Evolutionary conservation across 2,113 vertebrate genomes (phyloP), one percentile per base, ranked within the genome.

Genomic region (Nanger granti): DNA sequence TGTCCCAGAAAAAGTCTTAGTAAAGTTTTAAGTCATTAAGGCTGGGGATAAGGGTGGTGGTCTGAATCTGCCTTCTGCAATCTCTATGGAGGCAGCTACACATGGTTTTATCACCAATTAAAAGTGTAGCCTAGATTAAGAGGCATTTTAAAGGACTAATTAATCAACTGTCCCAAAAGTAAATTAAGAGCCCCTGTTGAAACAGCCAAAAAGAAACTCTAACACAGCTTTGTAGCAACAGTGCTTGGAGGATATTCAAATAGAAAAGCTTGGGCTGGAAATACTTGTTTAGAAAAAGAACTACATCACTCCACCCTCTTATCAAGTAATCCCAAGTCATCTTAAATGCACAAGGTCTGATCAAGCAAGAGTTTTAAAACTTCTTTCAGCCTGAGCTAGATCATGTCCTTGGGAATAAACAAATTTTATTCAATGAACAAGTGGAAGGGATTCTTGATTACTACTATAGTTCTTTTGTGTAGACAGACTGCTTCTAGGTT

Each of bases 181-280:
- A 90, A 93, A 93, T 93, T 85, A 88, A 86, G 89, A 62, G 52
- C 37, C 83, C 64, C 22, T 64, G 59, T 73, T 92, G 54, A 96
- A 94, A 96, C 13, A 97, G 91, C 44, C 54, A 44, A 94, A 97
- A 95, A 80, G 94, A 96, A 98, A 98, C 76, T 83, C 66, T 44
- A 89, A 97, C 6, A 62, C 22, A 57, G 87, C 24, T 47, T 47
- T 28, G 26, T 28, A 94, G 88, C 73, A 90, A 91, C 18, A 64
- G 73, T 59, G 57, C 64, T 85, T 87, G 37, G 85, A 88, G 55
- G 87, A 47, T 76, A 88, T 89, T 94, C 93, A 94, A 90, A 93
- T 73, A 60, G 88, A 64, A 93, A 96, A 94, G 57, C 84, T 73
- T 62, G 59, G 83, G 90, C 94, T 93, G 55, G 93, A 96, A 96